phyloP scores from a whole-genome alignment of 2,888 invertebrate genomes.

The Hydrotaea cyrtoneurina region DNA sequence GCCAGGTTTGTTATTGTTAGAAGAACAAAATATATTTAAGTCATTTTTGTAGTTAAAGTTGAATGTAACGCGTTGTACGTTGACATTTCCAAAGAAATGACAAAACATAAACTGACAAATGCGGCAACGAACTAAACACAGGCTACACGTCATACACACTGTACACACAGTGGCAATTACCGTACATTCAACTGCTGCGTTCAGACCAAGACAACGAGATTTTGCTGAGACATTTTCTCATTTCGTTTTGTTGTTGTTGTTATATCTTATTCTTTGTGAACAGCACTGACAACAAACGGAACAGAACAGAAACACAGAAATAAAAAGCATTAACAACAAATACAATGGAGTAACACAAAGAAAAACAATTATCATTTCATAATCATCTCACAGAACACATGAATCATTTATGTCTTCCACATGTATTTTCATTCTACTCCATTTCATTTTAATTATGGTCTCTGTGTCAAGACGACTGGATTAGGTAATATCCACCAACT shows the following conservation, averaged over 20 bases:
- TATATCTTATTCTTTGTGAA: background rate
- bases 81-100: conserved; percentile 39
- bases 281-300: background rate
- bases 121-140: conserved; percentile 24
- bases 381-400: conserved; percentile 8
- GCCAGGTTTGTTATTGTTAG: conserved; percentile 3
- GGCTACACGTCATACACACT: background rate
- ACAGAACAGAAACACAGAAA: background rate
- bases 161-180: conserved; percentile 42
- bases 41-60: conserved; percentile 35
- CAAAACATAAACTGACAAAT: conserved; percentile 19
- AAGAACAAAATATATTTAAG: background rate
- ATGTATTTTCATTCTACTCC: background rate
- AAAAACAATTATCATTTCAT: conserved; percentile 46
- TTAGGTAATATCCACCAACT: background rate
- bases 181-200: conserved; percentile 58
- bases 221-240: conserved; percentile 48
- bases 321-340: conserved; percentile 29
- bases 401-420: background rate
- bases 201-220: conserved; percentile 6
- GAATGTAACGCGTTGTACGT: conserved; percentile 56
- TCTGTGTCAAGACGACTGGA: background rate
- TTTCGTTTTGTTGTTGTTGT: background rate
- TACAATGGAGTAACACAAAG: conserved; percentile 1
- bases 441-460: background rate